phyloP scores from a whole-genome alignment of 2,113 vertebrate genomes.

The Edolisoma coerulescens region DNA sequence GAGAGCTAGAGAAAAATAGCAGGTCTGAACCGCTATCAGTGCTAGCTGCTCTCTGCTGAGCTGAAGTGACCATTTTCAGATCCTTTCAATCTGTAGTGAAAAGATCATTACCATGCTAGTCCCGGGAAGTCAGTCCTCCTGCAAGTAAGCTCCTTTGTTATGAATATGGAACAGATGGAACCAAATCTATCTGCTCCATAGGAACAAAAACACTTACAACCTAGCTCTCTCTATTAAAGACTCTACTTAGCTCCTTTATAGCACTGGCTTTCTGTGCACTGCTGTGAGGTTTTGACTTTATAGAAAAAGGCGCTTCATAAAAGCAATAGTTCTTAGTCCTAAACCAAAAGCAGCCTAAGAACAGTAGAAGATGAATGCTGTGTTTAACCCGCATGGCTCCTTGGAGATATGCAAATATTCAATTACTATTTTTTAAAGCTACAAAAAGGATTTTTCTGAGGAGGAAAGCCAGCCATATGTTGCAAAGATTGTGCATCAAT shows the following conservation, averaged over 20 bases:
- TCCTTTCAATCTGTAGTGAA: constrained; percentile 73
- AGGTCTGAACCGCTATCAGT: constrained; percentile 32
- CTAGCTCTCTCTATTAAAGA: constrained; percentile 78
- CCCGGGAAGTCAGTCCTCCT: constrained; percentile 71
- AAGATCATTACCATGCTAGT: constrained; percentile 79
- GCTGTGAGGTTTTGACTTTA: constrained; percentile 82
- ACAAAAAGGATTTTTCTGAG: neutral
- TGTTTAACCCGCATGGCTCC: constrained; percentile 65
- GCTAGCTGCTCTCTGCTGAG: constrained; percentile 52
- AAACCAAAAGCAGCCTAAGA: constrained; percentile 76
- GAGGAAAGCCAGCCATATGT: constrained; percentile 5
- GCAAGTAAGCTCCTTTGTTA: constrained; percentile 83
- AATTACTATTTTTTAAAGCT: constrained; percentile 53
- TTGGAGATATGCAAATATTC: constrained; percentile 77
- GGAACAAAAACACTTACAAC: constrained; percentile 83
- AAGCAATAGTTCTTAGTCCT: constrained; percentile 75
- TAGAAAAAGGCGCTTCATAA: constrained; percentile 76
- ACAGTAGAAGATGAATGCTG: constrained; percentile 70
- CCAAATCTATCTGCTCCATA: constrained; percentile 82
- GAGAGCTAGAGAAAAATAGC: constrained; percentile 35
- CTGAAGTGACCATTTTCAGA: constrained; percentile 69
- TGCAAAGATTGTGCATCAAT: constrained; percentile 37
- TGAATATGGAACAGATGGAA: constrained; percentile 87
- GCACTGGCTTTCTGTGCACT: constrained; percentile 76
- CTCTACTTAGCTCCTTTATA: constrained; percentile 80